A percentile compares a stretch with the other conserved stretches of the same genome.
phyloP scores from a whole-genome alignment of 92 coral and sea anemone genomes.

The Nematostella vectensis region DNA sequence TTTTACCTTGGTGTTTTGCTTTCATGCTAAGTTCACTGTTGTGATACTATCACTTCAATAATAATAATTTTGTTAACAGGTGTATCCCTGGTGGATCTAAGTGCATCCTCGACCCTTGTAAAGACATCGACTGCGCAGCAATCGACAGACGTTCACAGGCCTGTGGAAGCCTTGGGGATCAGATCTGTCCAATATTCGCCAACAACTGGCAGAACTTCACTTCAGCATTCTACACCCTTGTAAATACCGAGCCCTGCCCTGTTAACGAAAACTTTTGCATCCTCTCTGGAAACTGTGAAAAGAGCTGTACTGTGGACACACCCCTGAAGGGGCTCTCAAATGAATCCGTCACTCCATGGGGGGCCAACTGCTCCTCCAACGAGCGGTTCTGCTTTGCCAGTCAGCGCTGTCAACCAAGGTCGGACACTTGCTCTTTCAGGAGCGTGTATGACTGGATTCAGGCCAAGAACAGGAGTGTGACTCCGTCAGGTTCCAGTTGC shows the following conservation, averaged over 20 bases:
- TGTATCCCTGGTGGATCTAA: neutral
- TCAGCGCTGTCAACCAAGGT: slow-evolving; percentile 30
- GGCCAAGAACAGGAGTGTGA: slow-evolving; percentile 19
- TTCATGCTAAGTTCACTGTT: no score
- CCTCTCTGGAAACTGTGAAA: neutral
- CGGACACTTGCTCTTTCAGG: slow-evolving; percentile 34
- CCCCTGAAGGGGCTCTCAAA: neutral
- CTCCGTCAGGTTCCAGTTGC: slow-evolving; percentile 29
- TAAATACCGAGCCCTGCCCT: neutral
- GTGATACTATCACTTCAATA: neutral
- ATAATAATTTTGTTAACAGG: no score
- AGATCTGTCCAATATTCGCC: neutral
- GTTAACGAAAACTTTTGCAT: slow-evolving; percentile 1
- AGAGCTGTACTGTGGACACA: slow-evolving; percentile 4
- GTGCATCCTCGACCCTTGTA: slow-evolving; percentile 2
- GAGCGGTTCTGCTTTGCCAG: slow-evolving; percentile 39
- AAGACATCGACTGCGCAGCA: slow-evolving; percentile 4
- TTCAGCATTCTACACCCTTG: no score
- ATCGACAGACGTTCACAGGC: no score
- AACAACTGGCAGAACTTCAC: slow-evolving; percentile 3
- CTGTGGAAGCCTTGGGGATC: no score
- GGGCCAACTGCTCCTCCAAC: slow-evolving; percentile 20
- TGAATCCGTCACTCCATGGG: slow-evolving; percentile 30
- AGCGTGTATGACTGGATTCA: slow-evolving; percentile 35
- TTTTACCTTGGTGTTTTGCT: no score